Evolutionary conservation across 2,113 vertebrate species (phyloP).

Genomic region (Grallaria varia): DNA sequence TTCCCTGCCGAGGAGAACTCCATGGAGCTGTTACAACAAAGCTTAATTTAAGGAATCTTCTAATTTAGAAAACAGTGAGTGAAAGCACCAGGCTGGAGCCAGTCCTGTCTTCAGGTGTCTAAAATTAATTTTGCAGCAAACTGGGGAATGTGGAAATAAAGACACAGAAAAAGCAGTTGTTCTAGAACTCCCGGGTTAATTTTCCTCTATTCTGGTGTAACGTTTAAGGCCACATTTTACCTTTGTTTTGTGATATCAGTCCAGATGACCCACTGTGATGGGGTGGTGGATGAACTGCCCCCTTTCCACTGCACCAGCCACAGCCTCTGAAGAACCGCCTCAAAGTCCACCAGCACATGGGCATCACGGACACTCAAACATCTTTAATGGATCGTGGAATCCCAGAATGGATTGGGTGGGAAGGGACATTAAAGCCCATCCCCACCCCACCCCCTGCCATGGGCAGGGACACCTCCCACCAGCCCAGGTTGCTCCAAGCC

Average conservation of each 20-base stretch:
- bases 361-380: rapidly evolving
- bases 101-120: neutral
- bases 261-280: neutral
- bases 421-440: neutral
- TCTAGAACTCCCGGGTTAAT: neutral
- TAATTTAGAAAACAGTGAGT: rapidly evolving
- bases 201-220: neutral
- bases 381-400: neutral
- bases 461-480: neutral
- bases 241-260: neutral
- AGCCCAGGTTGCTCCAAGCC: neutral
- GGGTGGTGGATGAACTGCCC: neutral
- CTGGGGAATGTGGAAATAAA: neutral
- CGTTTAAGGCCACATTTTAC: neutral
- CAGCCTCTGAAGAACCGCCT: neutral
- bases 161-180: neutral
- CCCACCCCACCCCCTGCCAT: neutral
- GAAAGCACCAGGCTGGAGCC: neutral
- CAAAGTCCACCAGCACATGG: rapidly evolving
- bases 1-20: neutral
- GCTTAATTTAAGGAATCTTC: neutral
- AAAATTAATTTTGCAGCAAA: neutral
- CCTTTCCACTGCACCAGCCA: too few species aligned
- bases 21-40: too few species aligned
- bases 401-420: neutral